Base-by-base conservation (phyloP, 2,888 invertebrate species). In the Druceiella hillmani region DNA sequence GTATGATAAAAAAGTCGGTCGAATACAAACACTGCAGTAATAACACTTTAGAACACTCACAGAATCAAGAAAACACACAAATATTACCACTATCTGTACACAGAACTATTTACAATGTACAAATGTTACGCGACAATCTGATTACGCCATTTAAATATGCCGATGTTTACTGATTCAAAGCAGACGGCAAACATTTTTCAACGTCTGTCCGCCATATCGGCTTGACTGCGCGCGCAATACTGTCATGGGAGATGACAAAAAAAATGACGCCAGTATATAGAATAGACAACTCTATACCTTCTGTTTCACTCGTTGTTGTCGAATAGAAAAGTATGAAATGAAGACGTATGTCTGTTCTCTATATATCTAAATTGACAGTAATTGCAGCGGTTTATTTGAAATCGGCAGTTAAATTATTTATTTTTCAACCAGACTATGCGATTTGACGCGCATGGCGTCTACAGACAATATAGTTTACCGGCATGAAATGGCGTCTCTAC, bases 31-130 rank as follows among this genome's bases (percentile, higher is more conserved):
- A 70, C 67, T 74, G 72, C 76, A 64, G 66, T 64, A 62, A 66
- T 68, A 39, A 36, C 70, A 71, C 68, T 67, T 41, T 40, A 36
- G 34, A 40, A 62, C 53, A 74, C 75, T 75, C 75, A 75, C 76
- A 72, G 71, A 73, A 68, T 56, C 38, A 74, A 74, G 74, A 72
- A 67, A 74, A 73, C 72, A 66, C 75, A 71, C 69, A 77, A 78
- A 78, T 78, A 78, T 77, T 77, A 77, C 69, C 74, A 78, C 79
- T 79, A 78, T 78, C 79, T 80, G 74, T 79, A 79, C 79, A 79
- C 74, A 64, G 66, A 71, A 76, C 78, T 79, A 80, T 79, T 76
- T 80, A 80, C 79, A 79, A 79, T 77, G 74, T 77, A 77, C 76
- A 78, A 72, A 73, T 75, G 72, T 69, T 71, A 75, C 71, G 74